Evolutionary conservation across 1,140 invertebrate species (phyloP).

Genomic region (Mya arenaria): DNA sequence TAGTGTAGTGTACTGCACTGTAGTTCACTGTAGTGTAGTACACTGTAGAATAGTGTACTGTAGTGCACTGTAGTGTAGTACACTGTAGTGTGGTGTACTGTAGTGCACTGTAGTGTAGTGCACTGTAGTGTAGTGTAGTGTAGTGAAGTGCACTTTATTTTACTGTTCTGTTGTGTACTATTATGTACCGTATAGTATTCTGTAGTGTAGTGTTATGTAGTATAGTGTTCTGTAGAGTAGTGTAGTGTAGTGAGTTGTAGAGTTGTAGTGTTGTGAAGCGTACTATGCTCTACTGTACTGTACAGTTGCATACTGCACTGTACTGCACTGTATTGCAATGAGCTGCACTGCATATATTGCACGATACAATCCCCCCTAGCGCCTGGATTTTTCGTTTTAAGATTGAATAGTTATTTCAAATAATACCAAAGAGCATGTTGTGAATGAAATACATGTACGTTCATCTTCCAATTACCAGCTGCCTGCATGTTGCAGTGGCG

Average conservation of each 20-base stretch:
- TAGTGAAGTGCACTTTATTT: slow-evolving; percentile 2
- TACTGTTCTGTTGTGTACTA: slow-evolving; percentile 16
- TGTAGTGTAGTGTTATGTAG: slow-evolving; percentile 19
- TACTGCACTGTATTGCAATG: neutral
- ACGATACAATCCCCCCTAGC: no score
- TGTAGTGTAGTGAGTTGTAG: slow-evolving; percentile 3
- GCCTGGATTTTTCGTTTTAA: no score
- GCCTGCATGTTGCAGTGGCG: no score
- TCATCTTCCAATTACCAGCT: no score
- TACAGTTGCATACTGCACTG: slow-evolving; percentile 12
- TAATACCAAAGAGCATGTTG: no score
- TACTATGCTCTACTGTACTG: slow-evolving; percentile 31
- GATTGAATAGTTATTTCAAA: no score
- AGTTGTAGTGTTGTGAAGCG: slow-evolving; percentile 40
- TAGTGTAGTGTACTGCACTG: slow-evolving; percentile 32
- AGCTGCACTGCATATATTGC: neutral
- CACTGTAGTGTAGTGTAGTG: slow-evolving; percentile 46
- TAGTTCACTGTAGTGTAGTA: slow-evolving; percentile 33
- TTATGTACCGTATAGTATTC: slow-evolving; percentile 11
- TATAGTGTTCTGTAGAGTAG: neutral
- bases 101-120: slow-evolving; percentile 34
- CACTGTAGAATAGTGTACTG: neutral
- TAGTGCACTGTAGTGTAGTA: slow-evolving; percentile 39
- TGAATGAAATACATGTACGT: no score
- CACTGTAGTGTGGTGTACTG: slow-evolving; percentile 28